Base-by-base conservation (phyloP, 2,797 vertebrate genomes). In the Mus caroli region DNA sequence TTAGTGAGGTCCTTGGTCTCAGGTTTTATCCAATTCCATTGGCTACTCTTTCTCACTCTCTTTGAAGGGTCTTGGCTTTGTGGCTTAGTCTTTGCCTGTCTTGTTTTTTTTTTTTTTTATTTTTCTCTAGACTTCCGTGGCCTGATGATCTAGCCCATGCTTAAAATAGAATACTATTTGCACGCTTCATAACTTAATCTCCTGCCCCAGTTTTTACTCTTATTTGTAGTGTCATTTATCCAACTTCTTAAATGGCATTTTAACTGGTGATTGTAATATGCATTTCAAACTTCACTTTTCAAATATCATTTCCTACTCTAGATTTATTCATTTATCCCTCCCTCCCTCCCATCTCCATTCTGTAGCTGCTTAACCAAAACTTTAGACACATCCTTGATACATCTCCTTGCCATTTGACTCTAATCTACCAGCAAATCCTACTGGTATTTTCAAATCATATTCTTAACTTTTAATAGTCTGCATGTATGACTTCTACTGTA, bases 281-380 rank as follows among this genome's bases (percentile, higher is more conserved):
- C 17, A 78, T 80, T 80, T 92, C 10, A 92, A 75, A 78, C 37
- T 14, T 88, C 40, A 89, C 22, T 52, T 91, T 95, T 77, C 52
- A 64, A 85, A 78, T 85, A 34, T 28, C 14, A 52, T 56, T 19
- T 90, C 40, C 85, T 90, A 62, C 37, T 17, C 24, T 40, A 75
- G 46, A 86, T 82, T 4, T 64, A 0, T 22, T 75, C 73, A 77
- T 80, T 90, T 17, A 40, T 82, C 28, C 46, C 13, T 69, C 22
- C 76, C 83, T 26, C 2, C 6, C 13, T 60, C 5, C 2, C 0
- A 46, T 67, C 7, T 92, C 24, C 2, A 4, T 88, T 79, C 46
- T 79, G 31, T 52, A 69, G 6, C 46, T 85, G 43, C 46, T 89
- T 62, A 86, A 31, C 6, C 31, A 71, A 86, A 83, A 11, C 28